These are phyloP conservation scores for Oryzaephilus surinamensis DNA, from an alignment of 1,140 invertebrate species.

Conservation along the genomic window DNA sequence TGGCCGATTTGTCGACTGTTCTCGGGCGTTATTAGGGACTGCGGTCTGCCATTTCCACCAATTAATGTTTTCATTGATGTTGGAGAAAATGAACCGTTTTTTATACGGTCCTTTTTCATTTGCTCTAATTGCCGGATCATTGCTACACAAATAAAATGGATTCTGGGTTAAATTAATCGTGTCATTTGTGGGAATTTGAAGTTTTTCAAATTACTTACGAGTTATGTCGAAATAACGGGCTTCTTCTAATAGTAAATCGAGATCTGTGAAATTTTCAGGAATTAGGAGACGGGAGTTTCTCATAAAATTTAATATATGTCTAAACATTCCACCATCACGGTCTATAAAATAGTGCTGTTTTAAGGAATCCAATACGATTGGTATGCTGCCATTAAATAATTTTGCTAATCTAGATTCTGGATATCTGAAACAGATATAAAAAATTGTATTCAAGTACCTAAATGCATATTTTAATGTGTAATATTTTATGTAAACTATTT, in stretches of 20 bases:
- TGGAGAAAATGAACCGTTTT: conserved; percentile 42
- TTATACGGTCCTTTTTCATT: conserved; percentile 60
- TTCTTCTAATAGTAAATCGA: conserved; percentile 86
- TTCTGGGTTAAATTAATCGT: not conserved
- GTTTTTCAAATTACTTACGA: conserved; percentile 49
- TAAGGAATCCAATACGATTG: conserved; percentile 89
- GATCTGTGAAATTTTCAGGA: conserved; percentile 76
- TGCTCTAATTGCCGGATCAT: conserved; percentile 67
- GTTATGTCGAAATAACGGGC: conserved; percentile 85
- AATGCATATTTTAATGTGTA: not conserved
- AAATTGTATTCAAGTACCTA: conserved; percentile 2
- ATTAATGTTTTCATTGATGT: conserved; percentile 20
- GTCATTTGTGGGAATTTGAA: not conserved
- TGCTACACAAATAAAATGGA: conserved; percentile 51
- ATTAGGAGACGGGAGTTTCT: conserved; percentile 78
- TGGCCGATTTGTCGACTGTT: conserved; percentile 16
- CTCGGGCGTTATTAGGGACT: conserved; percentile 18
- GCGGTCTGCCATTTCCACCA: conserved; percentile 22
- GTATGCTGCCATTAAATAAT: conserved; percentile 93
- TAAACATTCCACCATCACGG: conserved; percentile 89
- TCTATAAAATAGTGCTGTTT: conserved; percentile 99
- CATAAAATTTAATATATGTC: conserved; percentile 93
- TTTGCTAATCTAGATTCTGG: conserved; percentile 84
- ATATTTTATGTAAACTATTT: not conserved
- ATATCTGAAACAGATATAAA: conserved; percentile 54